Conservation (phyloP, 2,113 vertebrate species). For the Cairina moschata region DNA sequence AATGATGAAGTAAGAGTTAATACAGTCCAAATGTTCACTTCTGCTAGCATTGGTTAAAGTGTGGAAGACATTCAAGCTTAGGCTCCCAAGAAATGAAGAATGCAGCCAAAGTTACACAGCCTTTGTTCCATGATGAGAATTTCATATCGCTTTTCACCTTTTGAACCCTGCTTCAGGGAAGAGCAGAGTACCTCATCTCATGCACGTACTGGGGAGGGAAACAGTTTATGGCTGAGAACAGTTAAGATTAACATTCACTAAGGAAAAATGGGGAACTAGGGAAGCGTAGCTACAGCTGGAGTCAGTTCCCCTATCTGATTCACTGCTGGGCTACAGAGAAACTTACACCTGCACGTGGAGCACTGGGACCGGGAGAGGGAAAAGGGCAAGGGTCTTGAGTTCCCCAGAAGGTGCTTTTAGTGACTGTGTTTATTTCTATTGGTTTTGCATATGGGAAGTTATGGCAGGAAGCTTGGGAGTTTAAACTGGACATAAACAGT, state of each 20-base stretch:
- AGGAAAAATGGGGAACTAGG: not conserved
- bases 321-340: not conserved
- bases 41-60: not conserved
- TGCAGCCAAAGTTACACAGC: not conserved
- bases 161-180: not conserved
- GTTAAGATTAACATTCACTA: not conserved
- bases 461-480: not conserved
- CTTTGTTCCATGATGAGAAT: not conserved
- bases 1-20: conserved; percentile 7
- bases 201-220: not conserved
- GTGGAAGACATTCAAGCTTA: not conserved
- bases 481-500: not conserved
- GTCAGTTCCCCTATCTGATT: not conserved
- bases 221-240: not conserved
- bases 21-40: not conserved
- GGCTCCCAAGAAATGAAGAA: not conserved
- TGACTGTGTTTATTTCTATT: rapidly evolving
- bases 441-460: not conserved
- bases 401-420: rapidly evolving
- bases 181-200: not conserved
- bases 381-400: not conserved
- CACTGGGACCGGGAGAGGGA: not conserved
- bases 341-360: rapidly evolving
- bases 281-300: not conserved
- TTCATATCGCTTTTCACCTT: not conserved